Evolutionary conservation across 2,797 vertebrate species (phyloP), one percentile per base, ranked within the genome.

Genomic region (Leucoraja ocellata): DNA sequence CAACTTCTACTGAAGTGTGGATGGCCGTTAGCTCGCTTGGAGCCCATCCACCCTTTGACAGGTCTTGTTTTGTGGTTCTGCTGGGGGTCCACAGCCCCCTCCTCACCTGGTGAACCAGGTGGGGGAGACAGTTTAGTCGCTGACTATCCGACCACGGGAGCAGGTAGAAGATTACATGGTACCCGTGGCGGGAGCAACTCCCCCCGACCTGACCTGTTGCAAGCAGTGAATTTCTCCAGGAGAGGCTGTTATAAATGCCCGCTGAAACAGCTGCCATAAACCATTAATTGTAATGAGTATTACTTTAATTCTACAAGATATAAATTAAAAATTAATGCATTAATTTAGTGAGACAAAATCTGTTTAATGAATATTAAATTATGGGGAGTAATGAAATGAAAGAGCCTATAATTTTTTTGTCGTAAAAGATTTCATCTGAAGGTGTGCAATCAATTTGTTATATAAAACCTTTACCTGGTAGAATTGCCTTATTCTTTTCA

Each of bases 281-380:
- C 71, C 71, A 92, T 92, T 92, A 92, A 92, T 92, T 76, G 36
- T 73, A 92, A 92, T 28, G 90, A 92, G 90, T 92, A 54, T 54
- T 76, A 54, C 39, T 92, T 58, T 76, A 92, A 46, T 92, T 92
- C 39, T 18, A 92, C 90, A 92, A 92, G 90, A 92, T 92, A 74
- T 92, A 92, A 92, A 92, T 92, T 92, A 76, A 92, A 92, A 92
- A 92, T 92, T 92, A 92, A 92, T 76, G 90, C 46, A 54, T 91
- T 76, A 76, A 92, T 92, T 92, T 92, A 76, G 90, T 92, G 90
- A 92, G 71, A 92, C 90, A 92, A 92, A 92, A 76, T 74, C 90
- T 92, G 90, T 92, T 73, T 92, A 73, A 92, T 92, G 90, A 92
- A 92, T 92, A 92, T 92, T 92, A 92, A 76, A 92, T 76, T 58